Evolutionary conservation across 2,888 invertebrate genomes (phyloP), one percentile per base, ranked within the genome.

Genomic region (Allygus modestus): DNA sequence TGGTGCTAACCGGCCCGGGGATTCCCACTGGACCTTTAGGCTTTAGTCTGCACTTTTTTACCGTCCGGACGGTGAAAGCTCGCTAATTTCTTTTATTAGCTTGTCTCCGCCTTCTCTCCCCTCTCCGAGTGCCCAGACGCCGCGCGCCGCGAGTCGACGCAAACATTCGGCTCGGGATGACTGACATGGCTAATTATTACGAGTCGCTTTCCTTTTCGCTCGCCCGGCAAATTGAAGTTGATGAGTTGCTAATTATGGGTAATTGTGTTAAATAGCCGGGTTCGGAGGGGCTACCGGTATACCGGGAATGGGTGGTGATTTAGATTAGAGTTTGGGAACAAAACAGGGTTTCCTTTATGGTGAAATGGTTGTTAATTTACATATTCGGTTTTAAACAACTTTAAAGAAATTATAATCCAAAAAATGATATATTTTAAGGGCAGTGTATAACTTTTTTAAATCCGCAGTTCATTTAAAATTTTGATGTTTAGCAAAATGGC

Each of bases 81-180:
- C 43, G 43, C 73, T 73, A 73, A 73, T 73, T 73, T 73, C 73
- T 41, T 73, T 73, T 73, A 73, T 73, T 73, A 73, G 43, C 41
- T 73, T 73, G 73, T 43, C 33, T 12, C 41, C 4, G 4, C n/a
- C 46, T 46, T 12, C 46, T 15, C 33, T 17, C 26, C 4, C 26
- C 61, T 15, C 61, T 61, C 26, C 54, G 2, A 2, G n/a, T 20
- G 2, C 54, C 5, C n/a, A 54, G 4, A 15, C 37, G 37, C 37
- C 37, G 37, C 37, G 37, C n/a, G 9, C 37, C 9, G 4, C 37
- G 37, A 9, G 46, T 46, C 46, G 37, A 37, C 37, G 37, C 11
- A 37, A 37, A 51, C 51, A n/a, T 2, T 9, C n/a, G n/a, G n/a
- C 58, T 17, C 12, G 46, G 17, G 12, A 54, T 54, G 54, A 58